A percentile compares a stretch with the other conserved stretches of the same genome.
phyloP scores from a whole-genome alignment of 2,797 vertebrate species.

The Karalla daura region DNA sequence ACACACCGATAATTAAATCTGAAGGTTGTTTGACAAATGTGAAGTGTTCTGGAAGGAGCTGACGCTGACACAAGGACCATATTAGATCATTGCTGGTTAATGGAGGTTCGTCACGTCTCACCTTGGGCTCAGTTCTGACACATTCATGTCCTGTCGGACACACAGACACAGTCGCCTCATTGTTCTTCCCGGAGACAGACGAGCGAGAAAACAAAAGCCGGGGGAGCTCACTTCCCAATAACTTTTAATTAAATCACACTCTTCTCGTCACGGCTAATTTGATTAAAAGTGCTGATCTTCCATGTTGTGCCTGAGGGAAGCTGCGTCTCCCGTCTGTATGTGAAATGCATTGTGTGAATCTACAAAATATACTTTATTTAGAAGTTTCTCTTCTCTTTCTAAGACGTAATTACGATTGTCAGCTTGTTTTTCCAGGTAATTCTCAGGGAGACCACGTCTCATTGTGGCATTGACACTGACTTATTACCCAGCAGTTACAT shows the following conservation, averaged over 20 bases:
- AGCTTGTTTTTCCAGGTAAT: too few species aligned
- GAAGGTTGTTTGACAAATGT: too few species aligned
- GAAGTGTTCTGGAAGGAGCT: background rate
- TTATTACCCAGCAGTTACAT: too few species aligned
- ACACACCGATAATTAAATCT: too few species aligned
- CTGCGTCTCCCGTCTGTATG: background rate
- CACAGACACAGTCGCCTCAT: background rate
- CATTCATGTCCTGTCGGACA: background rate
- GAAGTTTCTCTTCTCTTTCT: too few species aligned
- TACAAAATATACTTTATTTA: too few species aligned
- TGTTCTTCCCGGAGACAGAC: conserved; percentile 2
- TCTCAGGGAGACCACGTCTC: too few species aligned
- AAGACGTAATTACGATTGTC: too few species aligned
- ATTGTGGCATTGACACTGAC: too few species aligned
- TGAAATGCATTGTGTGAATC: too few species aligned
- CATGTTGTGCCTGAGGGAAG: conserved; percentile 22
- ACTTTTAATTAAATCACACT: conserved; percentile 13
- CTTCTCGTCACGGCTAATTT: conserved; percentile 11
- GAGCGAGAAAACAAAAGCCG: background rate
- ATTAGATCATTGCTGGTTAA: conserved; percentile 4
- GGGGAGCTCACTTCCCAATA: background rate
- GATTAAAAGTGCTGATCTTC: conserved; percentile 30
- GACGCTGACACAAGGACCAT: conserved; percentile 11
- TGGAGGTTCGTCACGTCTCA: background rate
- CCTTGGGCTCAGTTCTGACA: conserved; percentile 1